Base-by-base conservation (phyloP, 2,113 vertebrate species). In the Apaloderma vittatum region DNA sequence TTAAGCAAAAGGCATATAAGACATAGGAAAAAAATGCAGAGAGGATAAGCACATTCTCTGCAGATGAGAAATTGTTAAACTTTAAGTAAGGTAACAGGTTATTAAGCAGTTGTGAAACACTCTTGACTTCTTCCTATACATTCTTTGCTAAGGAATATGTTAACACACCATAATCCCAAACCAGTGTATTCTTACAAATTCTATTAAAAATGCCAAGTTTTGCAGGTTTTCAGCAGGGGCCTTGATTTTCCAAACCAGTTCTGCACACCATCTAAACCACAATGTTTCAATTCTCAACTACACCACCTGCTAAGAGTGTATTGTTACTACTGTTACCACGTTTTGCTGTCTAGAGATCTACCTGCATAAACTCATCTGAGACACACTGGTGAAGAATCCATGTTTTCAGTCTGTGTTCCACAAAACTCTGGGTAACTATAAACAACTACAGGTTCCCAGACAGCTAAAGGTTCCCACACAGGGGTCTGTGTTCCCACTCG, bases 351-450 rank as follows among this genome's bases (percentile, higher is more conserved):
- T 23, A 52, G 17, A 45, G 34, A 59, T 67, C 48, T 63, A 73
- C 34, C 73, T 59, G 7, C 45, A 58, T 23, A 16, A 77, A 34
- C 14, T 45, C 67, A 36, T 3, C 21, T 17, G 57, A 58, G n/a
- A 70, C 20, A 13, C 0, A 0, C 46, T 22, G 19, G 19, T n/a
- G 5, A 30, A 52, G 14, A 48, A 67, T 2, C 11, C 0, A 0
- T 2, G 11, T 19, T 34, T 88, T 45, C 30, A 45, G 17, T 2
- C 23, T 14, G 46, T 18, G 16, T 15, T 59, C 48, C 34, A 74
- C 37, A 91, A 75, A 86, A 59, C 26, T 22, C 2, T 52, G 20
- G 29, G 34, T 29, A 49, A 26, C 72, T 45, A 12, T 10, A 12
- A 34, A 43, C 24, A 86, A 54, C n/a, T 40, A 5, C 11, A 46